Conservation (phyloP, 1,140 invertebrate species). For the Aphidius ervi region DNA sequence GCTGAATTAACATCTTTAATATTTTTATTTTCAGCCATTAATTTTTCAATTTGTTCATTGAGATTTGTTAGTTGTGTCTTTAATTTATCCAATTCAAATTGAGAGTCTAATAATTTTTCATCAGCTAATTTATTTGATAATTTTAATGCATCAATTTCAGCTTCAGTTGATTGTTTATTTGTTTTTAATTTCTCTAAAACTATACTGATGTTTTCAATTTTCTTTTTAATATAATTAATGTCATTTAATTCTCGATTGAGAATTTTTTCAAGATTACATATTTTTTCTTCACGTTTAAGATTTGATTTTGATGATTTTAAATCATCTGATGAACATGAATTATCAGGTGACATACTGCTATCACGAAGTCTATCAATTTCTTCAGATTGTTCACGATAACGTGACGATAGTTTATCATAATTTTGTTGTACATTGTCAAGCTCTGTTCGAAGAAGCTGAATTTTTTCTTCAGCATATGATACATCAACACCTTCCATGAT, state of each 20-base stretch:
- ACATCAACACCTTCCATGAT: constrained; percentile 25
- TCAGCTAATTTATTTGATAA: background rate
- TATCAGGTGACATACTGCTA: constrained; percentile 9
- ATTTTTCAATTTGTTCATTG: constrained; percentile 10
- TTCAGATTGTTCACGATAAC: constrained; percentile 29
- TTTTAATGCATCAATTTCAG: constrained; percentile 16
- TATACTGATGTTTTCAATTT: constrained; percentile 12
- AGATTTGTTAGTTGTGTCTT: background rate
- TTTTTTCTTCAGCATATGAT: constrained; percentile 31
- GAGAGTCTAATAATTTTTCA: constrained; percentile 20
- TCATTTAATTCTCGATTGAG: constrained; percentile 25
- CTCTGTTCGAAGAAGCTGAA: constrained; percentile 26
- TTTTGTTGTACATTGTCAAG: constrained; percentile 30
- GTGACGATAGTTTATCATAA: constrained; percentile 24
- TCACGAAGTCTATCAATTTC: constrained; percentile 32
- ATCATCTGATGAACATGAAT: constrained; percentile 8
- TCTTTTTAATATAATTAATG: constrained; percentile 7
- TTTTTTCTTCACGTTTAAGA: constrained; percentile 15
- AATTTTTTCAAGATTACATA: constrained; percentile 18
- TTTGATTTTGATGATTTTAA: constrained; percentile 15
- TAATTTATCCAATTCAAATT: constrained; percentile 28
- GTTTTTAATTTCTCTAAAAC: constrained; percentile 29
- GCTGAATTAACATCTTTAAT: background rate
- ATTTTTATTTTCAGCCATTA: background rate
- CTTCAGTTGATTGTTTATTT: constrained; percentile 26